Conservation (phyloP, 2,888 invertebrate species). For the Phengaris alcon region DNA sequence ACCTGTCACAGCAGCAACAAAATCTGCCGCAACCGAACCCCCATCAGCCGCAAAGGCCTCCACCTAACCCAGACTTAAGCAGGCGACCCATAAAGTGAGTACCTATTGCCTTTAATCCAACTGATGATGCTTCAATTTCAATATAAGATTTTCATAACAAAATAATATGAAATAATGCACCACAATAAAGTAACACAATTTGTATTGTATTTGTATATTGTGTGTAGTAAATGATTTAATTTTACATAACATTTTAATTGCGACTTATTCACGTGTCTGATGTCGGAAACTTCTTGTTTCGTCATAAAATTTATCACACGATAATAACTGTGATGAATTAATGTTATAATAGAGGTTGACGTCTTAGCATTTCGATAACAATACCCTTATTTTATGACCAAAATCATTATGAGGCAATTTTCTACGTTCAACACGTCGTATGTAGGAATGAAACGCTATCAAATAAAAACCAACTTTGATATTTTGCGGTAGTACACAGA, state of each 20-base stretch:
- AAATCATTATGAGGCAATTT: background rate
- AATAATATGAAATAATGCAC: too few relatives aligned
- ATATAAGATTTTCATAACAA: too few relatives aligned
- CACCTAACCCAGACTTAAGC: constrained; percentile 83
- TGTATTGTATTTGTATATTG: background rate
- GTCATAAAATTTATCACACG: constrained; percentile 16
- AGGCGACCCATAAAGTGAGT: constrained; percentile 86
- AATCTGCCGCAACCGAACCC: constrained; percentile 61
- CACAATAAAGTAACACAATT: background rate
- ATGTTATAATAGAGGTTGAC: background rate
- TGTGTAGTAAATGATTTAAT: background rate
- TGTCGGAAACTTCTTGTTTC: constrained; percentile 7
- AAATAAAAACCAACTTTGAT: constrained; percentile 29
- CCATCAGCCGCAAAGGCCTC: constrained; percentile 69
- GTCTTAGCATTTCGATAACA: constrained; percentile 10
- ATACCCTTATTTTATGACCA: constrained; percentile 22
- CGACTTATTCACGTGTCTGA: constrained; percentile 9
- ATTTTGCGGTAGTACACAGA: constrained; percentile 32
- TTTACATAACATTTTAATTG: constrained; percentile 20
- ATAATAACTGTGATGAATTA: constrained; percentile 15
- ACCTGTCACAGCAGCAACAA: constrained; percentile 44
- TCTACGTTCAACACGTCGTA: background rate
- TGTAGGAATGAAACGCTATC: constrained; percentile 7
- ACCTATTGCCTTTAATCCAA: constrained; percentile 16
- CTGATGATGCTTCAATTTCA: too few relatives aligned